These are phyloP conservation scores for Xerus rutilus DNA, from an alignment of 2,797 vertebrate genomes.

Conservation along the genomic window DNA sequence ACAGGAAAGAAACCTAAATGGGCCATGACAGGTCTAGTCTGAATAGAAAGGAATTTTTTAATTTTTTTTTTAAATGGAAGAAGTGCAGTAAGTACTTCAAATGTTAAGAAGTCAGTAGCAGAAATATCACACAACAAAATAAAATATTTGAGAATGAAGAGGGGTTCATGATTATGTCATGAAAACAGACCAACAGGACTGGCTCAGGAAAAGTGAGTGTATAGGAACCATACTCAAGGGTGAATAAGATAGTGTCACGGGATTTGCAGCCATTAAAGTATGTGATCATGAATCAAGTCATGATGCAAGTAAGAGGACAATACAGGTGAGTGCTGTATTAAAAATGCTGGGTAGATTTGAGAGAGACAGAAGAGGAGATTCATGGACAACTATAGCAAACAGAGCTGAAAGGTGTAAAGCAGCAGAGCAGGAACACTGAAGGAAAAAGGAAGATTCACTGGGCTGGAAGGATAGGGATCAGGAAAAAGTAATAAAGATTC, in stretches of 20 bases:
- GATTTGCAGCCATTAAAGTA: neutral
- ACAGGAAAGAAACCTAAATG: neutral
- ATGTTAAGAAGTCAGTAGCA: neutral
- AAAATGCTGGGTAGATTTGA: neutral
- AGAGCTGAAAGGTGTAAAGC: rapidly evolving
- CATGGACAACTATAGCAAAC: neutral
- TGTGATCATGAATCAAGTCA: neutral
- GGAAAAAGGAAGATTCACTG: neutral
- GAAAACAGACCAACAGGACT: neutral
- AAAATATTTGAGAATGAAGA: neutral
- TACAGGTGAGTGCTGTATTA: rapidly evolving
- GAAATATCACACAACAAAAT: neutral
- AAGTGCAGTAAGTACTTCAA: neutral
- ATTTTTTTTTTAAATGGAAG: neutral
- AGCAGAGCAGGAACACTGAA: neutral
- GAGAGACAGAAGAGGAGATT: neutral
- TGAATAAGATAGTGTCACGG: neutral
- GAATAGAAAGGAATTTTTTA: neutral
- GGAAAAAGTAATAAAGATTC: neutral
- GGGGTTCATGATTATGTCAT: neutral
- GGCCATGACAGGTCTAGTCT: neutral
- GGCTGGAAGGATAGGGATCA: neutral
- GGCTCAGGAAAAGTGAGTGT: neutral
- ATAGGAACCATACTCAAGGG: neutral
- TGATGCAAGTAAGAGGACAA: neutral